Evolutionary conservation across 2,797 vertebrate species (phyloP).

Genomic region (Spizella passerina): DNA sequence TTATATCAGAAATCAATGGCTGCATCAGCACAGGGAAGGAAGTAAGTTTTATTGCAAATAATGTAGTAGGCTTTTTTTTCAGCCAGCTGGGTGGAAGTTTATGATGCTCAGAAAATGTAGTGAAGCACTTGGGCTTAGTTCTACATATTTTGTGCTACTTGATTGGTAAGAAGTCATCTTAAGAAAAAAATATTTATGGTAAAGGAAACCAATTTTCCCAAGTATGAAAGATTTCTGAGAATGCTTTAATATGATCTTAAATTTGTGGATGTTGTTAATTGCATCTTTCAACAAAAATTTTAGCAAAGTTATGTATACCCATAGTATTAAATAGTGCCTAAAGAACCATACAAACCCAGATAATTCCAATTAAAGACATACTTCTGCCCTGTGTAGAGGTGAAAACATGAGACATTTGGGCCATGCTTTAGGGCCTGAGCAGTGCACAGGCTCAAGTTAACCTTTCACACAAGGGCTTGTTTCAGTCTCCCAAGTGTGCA

Average conservation of each 20-base stretch:
- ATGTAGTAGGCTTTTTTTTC: background rate
- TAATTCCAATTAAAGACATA: background rate
- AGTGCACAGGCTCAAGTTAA: background rate
- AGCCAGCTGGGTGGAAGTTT: background rate
- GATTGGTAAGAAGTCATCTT: background rate
- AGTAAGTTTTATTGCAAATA: constrained; percentile 58
- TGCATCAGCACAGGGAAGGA: constrained; percentile 98
- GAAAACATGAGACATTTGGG: background rate
- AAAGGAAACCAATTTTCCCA: background rate
- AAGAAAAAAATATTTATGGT: background rate
- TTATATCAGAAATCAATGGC: constrained; percentile 92
- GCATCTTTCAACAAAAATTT: background rate
- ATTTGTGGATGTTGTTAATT: background rate
- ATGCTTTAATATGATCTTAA: background rate
- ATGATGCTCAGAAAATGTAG: background rate
- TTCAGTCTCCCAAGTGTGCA: background rate
- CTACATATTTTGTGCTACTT: background rate
- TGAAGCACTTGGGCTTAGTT: background rate
- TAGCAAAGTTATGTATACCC: accelerated
- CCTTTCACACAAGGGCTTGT: background rate
- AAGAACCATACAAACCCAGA: background rate
- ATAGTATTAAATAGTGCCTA: background rate
- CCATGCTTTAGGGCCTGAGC: background rate
- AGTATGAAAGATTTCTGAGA: background rate
- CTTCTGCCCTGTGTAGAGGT: background rate